Conservation (phyloP, 2,888 invertebrate species). For the Lasioglossum morio region DNA sequence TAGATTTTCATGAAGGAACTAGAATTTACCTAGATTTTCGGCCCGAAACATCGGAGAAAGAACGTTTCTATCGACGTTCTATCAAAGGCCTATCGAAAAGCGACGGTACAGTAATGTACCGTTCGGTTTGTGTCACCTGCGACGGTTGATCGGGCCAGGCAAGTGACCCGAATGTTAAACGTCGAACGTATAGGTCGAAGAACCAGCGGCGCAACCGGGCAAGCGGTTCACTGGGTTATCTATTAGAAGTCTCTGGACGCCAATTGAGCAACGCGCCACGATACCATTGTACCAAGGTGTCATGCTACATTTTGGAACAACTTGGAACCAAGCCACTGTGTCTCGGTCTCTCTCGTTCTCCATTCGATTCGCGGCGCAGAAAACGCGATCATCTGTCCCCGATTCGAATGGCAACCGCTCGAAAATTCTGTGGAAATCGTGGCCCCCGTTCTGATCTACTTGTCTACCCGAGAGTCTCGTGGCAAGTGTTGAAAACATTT, state of each 20-base stretch:
- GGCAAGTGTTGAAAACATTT: too few relatives aligned
- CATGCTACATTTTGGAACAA: constrained; percentile 44
- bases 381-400: constrained; percentile 13
- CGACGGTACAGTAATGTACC: constrained; percentile 55
- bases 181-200: constrained; percentile 46
- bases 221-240: constrained; percentile 75
- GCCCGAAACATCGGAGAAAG: neutral
- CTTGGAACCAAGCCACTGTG: constrained; percentile 57
- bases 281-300: constrained; percentile 29
- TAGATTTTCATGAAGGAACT: too few relatives aligned
- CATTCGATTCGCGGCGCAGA: neutral
- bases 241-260: constrained; percentile 67
- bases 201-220: constrained; percentile 57
- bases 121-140: constrained; percentile 58
- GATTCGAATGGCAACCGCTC: constrained; percentile 1
- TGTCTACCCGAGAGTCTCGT: neutral
- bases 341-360: constrained; percentile 18
- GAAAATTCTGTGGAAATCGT: neutral
- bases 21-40: too few relatives aligned
- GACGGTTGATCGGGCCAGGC: constrained; percentile 46
- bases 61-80: neutral
- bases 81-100: constrained; percentile 16
- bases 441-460: neutral
- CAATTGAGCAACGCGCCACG: constrained; percentile 55
- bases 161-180: constrained; percentile 67